phyloP scores from a whole-genome alignment of 2,797 vertebrate genomes.

The Sebastes variabilis region DNA sequence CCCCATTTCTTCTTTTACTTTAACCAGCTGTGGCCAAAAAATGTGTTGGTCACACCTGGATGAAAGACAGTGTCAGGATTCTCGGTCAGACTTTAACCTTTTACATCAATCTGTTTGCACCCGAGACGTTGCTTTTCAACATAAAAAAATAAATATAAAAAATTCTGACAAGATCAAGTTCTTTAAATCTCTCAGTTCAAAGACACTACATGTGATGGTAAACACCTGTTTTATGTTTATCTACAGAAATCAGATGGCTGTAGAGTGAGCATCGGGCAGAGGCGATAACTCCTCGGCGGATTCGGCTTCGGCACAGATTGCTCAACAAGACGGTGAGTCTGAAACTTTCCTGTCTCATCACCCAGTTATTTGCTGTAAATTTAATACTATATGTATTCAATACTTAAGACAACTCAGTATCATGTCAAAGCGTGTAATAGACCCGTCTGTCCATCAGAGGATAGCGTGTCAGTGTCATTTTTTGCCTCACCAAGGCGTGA shows the following conservation, averaged over 20 bases:
- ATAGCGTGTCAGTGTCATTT: too few relatives aligned
- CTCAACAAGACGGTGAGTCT: constrained; percentile 70
- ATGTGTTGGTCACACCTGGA: neutral
- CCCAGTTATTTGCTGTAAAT: constrained; percentile 3
- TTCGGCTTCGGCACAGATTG: constrained; percentile 39
- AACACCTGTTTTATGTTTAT: constrained; percentile 68
- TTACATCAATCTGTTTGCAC: neutral
- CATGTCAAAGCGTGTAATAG: too few relatives aligned
- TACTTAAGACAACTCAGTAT: neutral
- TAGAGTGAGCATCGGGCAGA: constrained; percentile 59
- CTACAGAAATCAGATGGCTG: constrained; percentile 70
- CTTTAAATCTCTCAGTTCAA: constrained; percentile 57
- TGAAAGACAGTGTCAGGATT: neutral
- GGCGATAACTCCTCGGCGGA: constrained; percentile 48
- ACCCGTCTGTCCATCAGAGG: too few relatives aligned
- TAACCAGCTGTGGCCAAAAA: neutral
- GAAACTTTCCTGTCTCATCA: neutral
- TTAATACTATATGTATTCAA: neutral
- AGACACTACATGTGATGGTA: constrained; percentile 45
- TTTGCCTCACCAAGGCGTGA: too few relatives aligned
- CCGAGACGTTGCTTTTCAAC: neutral
- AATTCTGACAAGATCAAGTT: neutral
- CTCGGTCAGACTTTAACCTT: neutral
- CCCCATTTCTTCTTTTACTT: neutral
- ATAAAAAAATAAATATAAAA: neutral